Evolutionary conservation across 2,113 vertebrate genomes (phyloP).

Genomic region (Lichenostomus cassidix): DNA sequence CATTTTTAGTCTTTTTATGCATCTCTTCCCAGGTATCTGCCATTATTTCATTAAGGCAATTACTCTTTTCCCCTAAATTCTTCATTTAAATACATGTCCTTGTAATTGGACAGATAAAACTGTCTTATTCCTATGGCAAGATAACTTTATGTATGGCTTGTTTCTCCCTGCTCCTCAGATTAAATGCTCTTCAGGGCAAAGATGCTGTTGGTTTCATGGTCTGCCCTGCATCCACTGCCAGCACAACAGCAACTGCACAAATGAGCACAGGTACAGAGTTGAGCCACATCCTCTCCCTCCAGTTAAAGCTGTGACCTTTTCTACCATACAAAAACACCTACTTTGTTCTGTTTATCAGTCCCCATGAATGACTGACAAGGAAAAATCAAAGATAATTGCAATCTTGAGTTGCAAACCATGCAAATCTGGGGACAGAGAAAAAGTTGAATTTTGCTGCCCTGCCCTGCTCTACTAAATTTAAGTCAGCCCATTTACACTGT

Average conservation of each 20-base stretch:
- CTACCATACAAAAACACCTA: background rate
- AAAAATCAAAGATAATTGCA: background rate
- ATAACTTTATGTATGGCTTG: background rate
- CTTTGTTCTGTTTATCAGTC: background rate
- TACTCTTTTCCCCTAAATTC: background rate
- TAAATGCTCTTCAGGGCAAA: background rate
- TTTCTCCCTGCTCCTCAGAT: background rate
- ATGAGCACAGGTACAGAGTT: background rate
- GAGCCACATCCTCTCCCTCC: background rate
- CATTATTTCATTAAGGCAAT: background rate
- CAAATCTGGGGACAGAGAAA: background rate
- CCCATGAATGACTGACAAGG: fast-evolving
- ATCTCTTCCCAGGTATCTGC: background rate
- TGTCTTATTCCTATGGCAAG: background rate
- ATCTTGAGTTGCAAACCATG: background rate
- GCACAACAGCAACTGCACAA: background rate
- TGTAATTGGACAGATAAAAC: background rate
- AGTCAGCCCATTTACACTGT: background rate
- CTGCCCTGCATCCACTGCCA: background rate
- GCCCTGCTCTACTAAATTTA: background rate
- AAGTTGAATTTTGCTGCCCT: background rate
- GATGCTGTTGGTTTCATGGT: background rate
- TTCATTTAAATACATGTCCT: background rate
- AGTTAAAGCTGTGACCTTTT: background rate
- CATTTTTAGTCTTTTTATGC: background rate